Evolutionary conservation across 2,888 invertebrate species (phyloP).

Genomic region (Erpobdella octoculata): DNA sequence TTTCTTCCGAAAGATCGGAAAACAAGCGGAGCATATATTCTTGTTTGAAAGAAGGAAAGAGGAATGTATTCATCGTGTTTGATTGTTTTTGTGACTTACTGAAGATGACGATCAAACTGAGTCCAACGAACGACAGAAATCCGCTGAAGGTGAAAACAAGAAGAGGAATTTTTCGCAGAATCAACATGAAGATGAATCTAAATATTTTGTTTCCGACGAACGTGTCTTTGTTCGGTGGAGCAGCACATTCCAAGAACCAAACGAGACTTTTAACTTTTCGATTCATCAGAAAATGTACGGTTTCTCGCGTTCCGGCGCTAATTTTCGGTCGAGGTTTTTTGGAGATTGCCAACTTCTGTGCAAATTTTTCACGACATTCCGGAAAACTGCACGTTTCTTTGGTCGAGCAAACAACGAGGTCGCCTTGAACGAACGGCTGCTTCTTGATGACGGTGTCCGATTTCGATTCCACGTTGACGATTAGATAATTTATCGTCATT

Average conservation of each 20-base stretch:
- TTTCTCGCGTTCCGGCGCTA: background rate
- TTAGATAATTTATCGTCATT: constrained; percentile 16
- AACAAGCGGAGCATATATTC: background rate
- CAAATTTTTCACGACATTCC: background rate
- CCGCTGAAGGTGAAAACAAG: background rate
- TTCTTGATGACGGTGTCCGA: too few species aligned
- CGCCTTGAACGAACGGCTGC: too few species aligned
- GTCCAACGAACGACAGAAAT: background rate
- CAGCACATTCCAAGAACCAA: background rate
- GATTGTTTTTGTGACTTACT: background rate
- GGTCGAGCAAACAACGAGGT: too few species aligned
- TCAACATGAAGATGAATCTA: background rate
- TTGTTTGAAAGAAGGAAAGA: background rate
- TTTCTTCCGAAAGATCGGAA: background rate
- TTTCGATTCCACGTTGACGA: background rate
- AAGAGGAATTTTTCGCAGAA: background rate
- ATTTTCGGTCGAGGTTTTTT: background rate
- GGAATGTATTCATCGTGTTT: background rate
- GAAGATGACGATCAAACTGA: background rate
- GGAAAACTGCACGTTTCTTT: background rate
- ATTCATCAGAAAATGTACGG: background rate
- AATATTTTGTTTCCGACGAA: background rate
- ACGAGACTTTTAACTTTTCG: background rate
- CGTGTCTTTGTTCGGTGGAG: background rate
- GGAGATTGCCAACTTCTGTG: background rate